These are phyloP conservation scores for Cossypha caffra DNA, from an alignment of 2,797 vertebrate species.

Conservation along the genomic window DNA sequence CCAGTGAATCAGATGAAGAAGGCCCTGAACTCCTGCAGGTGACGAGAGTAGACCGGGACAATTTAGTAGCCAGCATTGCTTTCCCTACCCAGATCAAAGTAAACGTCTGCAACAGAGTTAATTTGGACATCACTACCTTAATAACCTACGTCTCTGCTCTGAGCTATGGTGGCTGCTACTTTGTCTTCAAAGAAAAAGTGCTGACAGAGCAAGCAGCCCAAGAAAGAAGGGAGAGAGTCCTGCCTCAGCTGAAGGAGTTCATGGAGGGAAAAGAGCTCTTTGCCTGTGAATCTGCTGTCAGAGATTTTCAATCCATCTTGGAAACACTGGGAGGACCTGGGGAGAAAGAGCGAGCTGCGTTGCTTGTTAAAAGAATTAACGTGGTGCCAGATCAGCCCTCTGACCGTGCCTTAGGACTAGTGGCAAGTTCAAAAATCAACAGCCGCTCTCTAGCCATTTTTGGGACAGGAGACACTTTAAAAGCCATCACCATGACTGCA, in stretches of 20 bases:
- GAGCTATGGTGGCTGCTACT: slow-evolving; percentile 89
- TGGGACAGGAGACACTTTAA: slow-evolving; percentile 90
- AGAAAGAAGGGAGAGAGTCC: slow-evolving; percentile 86
- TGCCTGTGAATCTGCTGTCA: slow-evolving; percentile 88
- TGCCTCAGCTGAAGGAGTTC: slow-evolving; percentile 87
- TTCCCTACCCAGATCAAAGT: slow-evolving; percentile 88
- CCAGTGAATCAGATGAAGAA: slow-evolving; percentile 73
- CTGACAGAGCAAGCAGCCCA: slow-evolving; percentile 93
- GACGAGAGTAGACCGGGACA: slow-evolving; percentile 83
- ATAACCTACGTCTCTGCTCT: slow-evolving; percentile 93
- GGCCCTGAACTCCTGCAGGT: slow-evolving; percentile 69
- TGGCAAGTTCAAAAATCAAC: slow-evolving; percentile 90
- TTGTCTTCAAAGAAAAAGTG: slow-evolving; percentile 90
- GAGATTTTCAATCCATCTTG: slow-evolving; percentile 91
- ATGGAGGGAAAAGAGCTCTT: slow-evolving; percentile 93
- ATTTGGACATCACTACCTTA: slow-evolving; percentile 95
- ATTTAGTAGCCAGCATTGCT: slow-evolving; percentile 82
- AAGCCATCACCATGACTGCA: slow-evolving; percentile 93
- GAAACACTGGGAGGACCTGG: slow-evolving; percentile 88
- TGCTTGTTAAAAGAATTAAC: slow-evolving; percentile 81
- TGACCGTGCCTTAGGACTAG: slow-evolving; percentile 84
- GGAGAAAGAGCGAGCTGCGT: slow-evolving; percentile 85
- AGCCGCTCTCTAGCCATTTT: slow-evolving; percentile 91
- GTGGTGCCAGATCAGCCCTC: slow-evolving; percentile 90
- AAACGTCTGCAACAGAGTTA: slow-evolving; percentile 84